Evolutionary conservation across 1,140 invertebrate species (phyloP).

Genomic region (Trinorchestia longiramus): DNA sequence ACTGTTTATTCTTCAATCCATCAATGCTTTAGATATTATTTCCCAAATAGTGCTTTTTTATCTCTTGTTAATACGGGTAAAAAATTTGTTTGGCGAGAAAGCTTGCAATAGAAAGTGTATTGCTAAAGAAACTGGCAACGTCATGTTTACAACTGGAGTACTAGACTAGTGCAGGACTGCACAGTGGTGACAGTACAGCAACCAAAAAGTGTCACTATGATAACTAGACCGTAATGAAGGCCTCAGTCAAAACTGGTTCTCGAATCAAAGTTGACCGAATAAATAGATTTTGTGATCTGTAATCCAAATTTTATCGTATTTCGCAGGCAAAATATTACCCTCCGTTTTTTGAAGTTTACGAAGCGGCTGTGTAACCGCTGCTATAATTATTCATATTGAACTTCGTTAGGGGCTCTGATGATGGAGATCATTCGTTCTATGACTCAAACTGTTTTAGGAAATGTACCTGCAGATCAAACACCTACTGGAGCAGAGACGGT

Average conservation of each 20-base stretch:
- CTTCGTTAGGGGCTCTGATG: background rate
- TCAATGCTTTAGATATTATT: background rate
- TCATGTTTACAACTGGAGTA: background rate
- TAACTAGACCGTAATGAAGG: no score
- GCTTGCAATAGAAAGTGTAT: background rate
- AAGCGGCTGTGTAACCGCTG: background rate
- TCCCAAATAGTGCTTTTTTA: background rate
- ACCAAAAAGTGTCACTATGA: no score
- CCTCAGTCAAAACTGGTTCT: no score
- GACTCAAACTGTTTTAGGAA: conserved; percentile 64
- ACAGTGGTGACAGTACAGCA: no score
- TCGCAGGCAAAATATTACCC: no score
- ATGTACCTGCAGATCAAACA: conserved; percentile 58
- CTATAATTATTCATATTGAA: background rate
- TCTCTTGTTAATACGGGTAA: background rate
- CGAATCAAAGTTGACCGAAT: background rate
- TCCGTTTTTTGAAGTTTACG: no score
- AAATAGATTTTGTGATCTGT: no score
- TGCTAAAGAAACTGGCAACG: background rate
- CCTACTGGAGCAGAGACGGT: conserved; percentile 64
- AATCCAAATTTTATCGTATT: background rate
- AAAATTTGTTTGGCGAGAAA: background rate
- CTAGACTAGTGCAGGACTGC: no score
- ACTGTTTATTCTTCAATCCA: no score
- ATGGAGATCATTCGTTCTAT: conserved; percentile 66